phyloP scores from a whole-genome alignment of 2,113 vertebrate species.

The Ondatra zibethicus region DNA sequence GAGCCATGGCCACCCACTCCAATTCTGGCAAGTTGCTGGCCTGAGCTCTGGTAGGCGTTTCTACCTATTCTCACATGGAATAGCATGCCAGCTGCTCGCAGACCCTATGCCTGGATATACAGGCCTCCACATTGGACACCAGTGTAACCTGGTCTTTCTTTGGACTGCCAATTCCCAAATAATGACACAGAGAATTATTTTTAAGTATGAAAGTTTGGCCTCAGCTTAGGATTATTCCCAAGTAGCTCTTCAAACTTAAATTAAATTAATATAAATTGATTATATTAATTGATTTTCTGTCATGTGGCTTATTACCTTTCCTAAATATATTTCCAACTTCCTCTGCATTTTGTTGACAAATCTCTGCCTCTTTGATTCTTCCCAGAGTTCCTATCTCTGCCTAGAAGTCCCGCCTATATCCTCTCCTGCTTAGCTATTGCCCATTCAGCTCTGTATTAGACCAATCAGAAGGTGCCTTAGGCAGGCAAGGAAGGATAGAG shows the following conservation, averaged over 20 bases:
- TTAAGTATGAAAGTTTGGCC: too few relatives aligned
- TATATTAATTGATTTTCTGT: too few relatives aligned
- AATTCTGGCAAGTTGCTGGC: too few relatives aligned
- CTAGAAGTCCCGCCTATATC: not conserved
- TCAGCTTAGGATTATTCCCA: too few relatives aligned
- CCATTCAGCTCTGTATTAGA: not conserved
- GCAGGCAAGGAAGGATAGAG: not conserved
- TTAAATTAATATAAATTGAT: too few relatives aligned
- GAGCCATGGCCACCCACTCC: too few relatives aligned
- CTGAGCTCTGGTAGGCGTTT: not conserved
- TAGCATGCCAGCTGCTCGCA: not conserved
- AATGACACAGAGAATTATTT: too few relatives aligned
- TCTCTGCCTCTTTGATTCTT: not conserved
- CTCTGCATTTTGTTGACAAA: not conserved
- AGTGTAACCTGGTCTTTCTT: too few relatives aligned
- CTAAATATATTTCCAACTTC: not conserved
- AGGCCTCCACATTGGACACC: too few relatives aligned
- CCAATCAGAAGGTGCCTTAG: not conserved
- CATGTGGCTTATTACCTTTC: not conserved
- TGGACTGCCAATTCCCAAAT: too few relatives aligned
- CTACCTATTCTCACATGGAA: not conserved
- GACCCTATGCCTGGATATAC: not conserved
- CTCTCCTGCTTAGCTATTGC: not conserved
- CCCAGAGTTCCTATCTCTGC: not conserved
- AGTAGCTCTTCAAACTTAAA: too few relatives aligned